Conservation (phyloP, 2,113 vertebrate genomes). For the Aphelocoma coerulescens region DNA sequence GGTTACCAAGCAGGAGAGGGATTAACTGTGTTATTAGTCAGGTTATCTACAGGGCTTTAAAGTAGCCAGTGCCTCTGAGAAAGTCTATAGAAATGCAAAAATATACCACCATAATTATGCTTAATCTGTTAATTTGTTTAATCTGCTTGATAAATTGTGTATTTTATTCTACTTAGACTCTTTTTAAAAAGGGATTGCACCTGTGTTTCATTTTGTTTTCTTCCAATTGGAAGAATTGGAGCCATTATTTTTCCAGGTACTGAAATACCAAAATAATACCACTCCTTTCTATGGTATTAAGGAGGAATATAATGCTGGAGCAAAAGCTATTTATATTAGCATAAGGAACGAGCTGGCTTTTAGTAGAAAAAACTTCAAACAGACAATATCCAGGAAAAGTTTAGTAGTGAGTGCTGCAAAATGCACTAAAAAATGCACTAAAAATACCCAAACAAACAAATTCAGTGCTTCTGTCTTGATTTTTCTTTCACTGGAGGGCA, state of each 20-base stretch:
- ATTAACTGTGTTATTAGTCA: not conserved
- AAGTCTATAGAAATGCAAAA: not conserved
- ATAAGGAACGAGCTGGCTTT: not conserved
- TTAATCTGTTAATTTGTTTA: not conserved
- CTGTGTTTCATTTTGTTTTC: not conserved
- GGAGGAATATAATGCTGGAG: not conserved
- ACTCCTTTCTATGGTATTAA: not conserved
- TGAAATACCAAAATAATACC: not conserved
- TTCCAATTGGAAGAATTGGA: not conserved
- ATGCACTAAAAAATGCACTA: not conserved
- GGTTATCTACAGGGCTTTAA: not conserved
- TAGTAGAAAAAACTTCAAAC: not conserved
- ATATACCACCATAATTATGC: not conserved
- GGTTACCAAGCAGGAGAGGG: not conserved
- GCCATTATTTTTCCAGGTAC: not conserved
- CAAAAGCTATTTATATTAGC: not conserved
- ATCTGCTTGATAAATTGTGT: not conserved
- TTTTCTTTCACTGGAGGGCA: not conserved
- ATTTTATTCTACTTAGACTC: not conserved
- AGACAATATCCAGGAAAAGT: not conserved
- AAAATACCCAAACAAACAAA: not conserved
- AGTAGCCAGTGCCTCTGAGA: not conserved
- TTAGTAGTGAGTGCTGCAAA: not conserved
- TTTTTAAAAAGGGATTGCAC: not conserved
- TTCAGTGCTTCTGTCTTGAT: not conserved